Conservation (phyloP, 2,888 invertebrate species). For the Megaustenia siamemsis region DNA sequence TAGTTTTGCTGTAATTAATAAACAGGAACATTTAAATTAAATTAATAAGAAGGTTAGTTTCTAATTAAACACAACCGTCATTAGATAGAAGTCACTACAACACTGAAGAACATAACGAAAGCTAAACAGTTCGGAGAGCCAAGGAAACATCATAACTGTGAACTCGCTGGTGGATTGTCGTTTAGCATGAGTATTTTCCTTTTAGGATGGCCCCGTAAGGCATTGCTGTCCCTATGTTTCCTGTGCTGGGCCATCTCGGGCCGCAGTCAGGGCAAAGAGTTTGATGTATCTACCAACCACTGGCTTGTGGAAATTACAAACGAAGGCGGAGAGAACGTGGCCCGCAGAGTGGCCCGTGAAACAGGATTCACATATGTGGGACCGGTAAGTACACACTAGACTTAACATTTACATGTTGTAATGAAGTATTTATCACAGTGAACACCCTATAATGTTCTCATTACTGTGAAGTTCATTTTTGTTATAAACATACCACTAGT, state of each 20-base stretch:
- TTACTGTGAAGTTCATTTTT: too few relatives aligned
- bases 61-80: too few relatives aligned
- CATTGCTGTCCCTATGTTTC: slow-evolving; percentile 52
- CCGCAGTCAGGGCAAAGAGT: slow-evolving; percentile 46
- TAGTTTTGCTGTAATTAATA: too few relatives aligned
- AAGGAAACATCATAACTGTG: too few relatives aligned
- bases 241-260: slow-evolving; percentile 43
- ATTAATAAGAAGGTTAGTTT: too few relatives aligned
- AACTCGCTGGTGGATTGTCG: background rate
- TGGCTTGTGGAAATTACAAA: slow-evolving; percentile 94
- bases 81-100: too few relatives aligned
- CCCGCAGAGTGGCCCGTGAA: slow-evolving; percentile 89
- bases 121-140: too few relatives aligned
- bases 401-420: background rate
- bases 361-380: slow-evolving; percentile 97
- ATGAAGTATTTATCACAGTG: too few relatives aligned
- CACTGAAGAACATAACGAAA: too few relatives aligned
- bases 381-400: slow-evolving; percentile 87
- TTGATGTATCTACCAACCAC: slow-evolving; percentile 93
- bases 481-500: too few relatives aligned
- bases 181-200: slow-evolving; percentile 56
- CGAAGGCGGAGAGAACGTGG: slow-evolving; percentile 86
- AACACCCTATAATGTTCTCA: too few relatives aligned
- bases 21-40: too few relatives aligned
- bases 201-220: slow-evolving; percentile 56